Evolutionary conservation across 2,888 invertebrate genomes (phyloP), one percentile per base, ranked within the genome.

Genomic region (Tachina lurida): DNA sequence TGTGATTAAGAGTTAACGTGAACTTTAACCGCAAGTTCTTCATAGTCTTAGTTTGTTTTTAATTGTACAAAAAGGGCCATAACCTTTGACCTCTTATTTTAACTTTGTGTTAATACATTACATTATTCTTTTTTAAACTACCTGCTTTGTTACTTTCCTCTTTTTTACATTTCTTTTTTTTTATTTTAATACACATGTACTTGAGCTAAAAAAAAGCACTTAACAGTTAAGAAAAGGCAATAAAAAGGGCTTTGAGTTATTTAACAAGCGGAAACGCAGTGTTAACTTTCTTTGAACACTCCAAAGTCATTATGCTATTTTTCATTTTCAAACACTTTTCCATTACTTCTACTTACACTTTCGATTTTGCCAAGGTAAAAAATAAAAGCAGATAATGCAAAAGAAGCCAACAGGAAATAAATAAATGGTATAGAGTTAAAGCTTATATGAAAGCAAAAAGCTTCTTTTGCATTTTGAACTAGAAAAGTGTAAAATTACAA

Each of bases 211-310:
- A 63, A 31, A 56, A 22, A 8, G 41, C 49, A n/a, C 39, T 73
- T 41, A 47, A 31, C 41, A 10, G 41, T 41, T 41, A 41, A 9
- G 3, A 63, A 75, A n/a, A 41, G 45, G 54, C 54, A 31, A 9
- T 54, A 76, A 31, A 63, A 63, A 63, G 12, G 22, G 58, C 13
- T 67, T 63, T 67, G 56, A 45, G 47, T 65, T 65, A 65, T 65
- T 79, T 75, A 84, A 75, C 70, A 75, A 75, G 70, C 84, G 79
- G 79, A 75, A 84, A 79, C 75, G 63, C 67, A 84, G 70, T 47
- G 58, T 78, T 41, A 65, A 79, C 70, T 75, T 75, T 65, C 75
- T 70, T 79, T 63, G 60, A 75, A 49, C 75, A 71, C 79, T 79
- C 71, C 52, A 71, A 84, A 79, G 39, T 75, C 79, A 84, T 84